These are phyloP conservation scores for Chymomyza amoena DNA, from an alignment of 2,888 invertebrate species.

Conservation along the genomic window DNA sequence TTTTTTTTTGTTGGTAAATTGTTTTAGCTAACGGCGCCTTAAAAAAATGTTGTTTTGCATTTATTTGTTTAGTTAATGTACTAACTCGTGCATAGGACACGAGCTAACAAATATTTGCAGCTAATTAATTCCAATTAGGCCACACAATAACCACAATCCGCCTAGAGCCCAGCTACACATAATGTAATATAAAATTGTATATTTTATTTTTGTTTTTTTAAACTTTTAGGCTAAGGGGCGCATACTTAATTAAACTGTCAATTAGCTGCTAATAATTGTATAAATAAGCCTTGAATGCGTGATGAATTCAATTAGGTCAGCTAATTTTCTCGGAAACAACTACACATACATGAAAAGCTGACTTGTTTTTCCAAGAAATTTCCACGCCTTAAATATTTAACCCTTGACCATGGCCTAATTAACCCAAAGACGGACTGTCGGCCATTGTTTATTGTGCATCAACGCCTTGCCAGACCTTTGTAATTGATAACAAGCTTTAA, in stretches of 20 bases:
- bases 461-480: slow-evolving; percentile 25
- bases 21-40: not conserved
- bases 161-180: not conserved
- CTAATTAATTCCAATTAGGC: not conserved
- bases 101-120: not conserved
- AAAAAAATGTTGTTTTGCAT: not conserved
- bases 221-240: slow-evolving; percentile 13
- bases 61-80: not conserved
- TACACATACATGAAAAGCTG: slow-evolving; percentile 10
- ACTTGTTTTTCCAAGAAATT: slow-evolving; percentile 9
- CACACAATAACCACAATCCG: not conserved
- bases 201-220: not conserved
- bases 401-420: not conserved
- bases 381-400: slow-evolving; percentile 4
- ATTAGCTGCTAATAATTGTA: slow-evolving; percentile 68
- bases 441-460: slow-evolving; percentile 7
- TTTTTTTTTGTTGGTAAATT: not conserved
- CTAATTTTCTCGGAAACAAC: slow-evolving; percentile 24
- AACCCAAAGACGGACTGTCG: not conserved
- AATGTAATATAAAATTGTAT: not conserved
- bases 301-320: slow-evolving; percentile 65
- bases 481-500: slow-evolving; percentile 50
- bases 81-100: not conserved
- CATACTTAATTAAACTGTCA: slow-evolving; percentile 72
- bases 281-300: slow-evolving; percentile 63